Conservation (phyloP, 2,888 invertebrate species). For the Coelinius sp. region DNA sequence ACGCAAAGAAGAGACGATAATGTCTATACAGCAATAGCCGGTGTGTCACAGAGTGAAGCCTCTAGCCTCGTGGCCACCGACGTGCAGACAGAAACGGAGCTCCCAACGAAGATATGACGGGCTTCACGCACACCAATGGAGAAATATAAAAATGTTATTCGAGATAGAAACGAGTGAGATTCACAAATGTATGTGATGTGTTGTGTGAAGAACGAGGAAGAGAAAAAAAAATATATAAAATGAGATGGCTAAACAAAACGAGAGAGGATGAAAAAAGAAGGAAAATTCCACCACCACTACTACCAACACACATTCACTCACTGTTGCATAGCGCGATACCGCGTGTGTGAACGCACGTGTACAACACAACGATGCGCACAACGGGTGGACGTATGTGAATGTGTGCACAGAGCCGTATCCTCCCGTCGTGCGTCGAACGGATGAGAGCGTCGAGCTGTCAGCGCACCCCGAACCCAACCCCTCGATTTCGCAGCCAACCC, state of each 20-base stretch:
- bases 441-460: constrained; percentile 70
- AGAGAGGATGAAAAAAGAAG: constrained; percentile 43
- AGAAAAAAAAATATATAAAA: constrained; percentile 47
- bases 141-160: constrained; percentile 47
- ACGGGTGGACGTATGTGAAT: constrained; percentile 56
- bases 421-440: constrained; percentile 63
- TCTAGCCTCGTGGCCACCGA: constrained; percentile 58
- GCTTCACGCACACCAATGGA: constrained; percentile 44
- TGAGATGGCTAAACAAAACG: constrained; percentile 3
- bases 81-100: constrained; percentile 68
- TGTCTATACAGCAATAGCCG: constrained; percentile 52
- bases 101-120: constrained; percentile 65
- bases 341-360: too few relatives aligned
- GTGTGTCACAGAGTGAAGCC: constrained; percentile 58
- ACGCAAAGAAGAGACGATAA: neutral
- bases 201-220: constrained; percentile 43
- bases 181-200: constrained; percentile 39
- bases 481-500: constrained; percentile 58
- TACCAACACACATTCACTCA: constrained; percentile 2
- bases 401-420: constrained; percentile 70
- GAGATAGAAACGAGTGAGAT: constrained; percentile 26
- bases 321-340: neutral
- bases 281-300: constrained; percentile 40
- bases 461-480: constrained; percentile 69
- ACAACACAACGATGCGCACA: too few relatives aligned